A percentile compares a stretch with the other conserved stretches of the same genome.
Evolutionary conservation across 2,888 invertebrate species (phyloP).

Genomic region (Mimas tiliae): DNA sequence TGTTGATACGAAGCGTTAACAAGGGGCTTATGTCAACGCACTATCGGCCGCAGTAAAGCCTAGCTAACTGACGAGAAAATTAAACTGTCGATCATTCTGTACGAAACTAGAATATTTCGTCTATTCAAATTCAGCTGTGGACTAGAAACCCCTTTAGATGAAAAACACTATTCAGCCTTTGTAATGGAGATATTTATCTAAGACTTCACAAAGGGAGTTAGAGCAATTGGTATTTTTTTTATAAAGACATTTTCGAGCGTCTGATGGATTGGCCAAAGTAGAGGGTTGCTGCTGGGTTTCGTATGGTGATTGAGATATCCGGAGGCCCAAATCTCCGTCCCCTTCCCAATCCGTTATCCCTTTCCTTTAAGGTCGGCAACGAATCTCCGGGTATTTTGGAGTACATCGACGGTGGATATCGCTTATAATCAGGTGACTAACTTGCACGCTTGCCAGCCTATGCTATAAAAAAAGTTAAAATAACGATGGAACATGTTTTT

Average conservation of each 20-base stretch:
- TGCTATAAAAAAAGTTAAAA: too few species aligned
- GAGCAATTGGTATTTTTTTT: not conserved
- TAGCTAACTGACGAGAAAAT: slow-evolving; percentile 17
- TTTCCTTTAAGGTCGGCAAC: too few species aligned
- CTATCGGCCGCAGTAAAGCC: slow-evolving; percentile 11
- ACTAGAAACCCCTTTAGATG: not conserved
- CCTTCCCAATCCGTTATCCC: too few species aligned
- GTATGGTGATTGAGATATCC: too few species aligned
- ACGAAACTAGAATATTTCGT: slow-evolving; percentile 16
- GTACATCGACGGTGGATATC: too few species aligned
- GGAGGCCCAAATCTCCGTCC: too few species aligned
- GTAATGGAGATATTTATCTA: slow-evolving; percentile 4
- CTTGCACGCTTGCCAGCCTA: too few species aligned
- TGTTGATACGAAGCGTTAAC: slow-evolving; percentile 6
- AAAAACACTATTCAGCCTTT: not conserved
- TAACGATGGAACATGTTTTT: too few species aligned
- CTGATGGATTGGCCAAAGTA: not conserved
- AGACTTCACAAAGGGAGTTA: not conserved
- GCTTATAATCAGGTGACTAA: too few species aligned
- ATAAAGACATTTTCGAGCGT: not conserved
- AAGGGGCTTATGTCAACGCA: slow-evolving; percentile 9
- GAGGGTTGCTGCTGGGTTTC: too few species aligned
- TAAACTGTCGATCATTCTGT: slow-evolving; percentile 24
- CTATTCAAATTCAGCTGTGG: slow-evolving; percentile 4
- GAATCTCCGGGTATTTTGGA: too few species aligned